These are phyloP conservation scores for Acropternis orthonyx DNA, from an alignment of 2,797 vertebrate genomes.

Conservation along the genomic window DNA sequence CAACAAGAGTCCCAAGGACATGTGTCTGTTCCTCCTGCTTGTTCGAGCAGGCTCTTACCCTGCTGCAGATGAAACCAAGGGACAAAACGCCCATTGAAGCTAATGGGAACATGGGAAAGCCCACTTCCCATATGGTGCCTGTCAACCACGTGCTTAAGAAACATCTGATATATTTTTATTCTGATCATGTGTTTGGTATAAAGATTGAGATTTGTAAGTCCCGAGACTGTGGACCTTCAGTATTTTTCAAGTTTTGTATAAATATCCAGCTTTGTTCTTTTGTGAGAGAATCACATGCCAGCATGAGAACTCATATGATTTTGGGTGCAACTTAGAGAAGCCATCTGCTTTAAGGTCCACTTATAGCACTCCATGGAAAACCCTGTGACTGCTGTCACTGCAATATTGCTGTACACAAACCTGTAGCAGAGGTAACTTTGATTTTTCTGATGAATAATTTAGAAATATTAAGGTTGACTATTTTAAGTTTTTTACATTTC, in stretches of 20 bases:
- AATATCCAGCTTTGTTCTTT: conserved; percentile 51
- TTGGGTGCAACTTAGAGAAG: background rate
- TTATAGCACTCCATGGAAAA: background rate
- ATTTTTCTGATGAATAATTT: conserved; percentile 42
- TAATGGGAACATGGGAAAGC: conserved; percentile 14
- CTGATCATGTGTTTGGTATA: conserved; percentile 4
- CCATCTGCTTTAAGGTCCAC: conserved; percentile 8
- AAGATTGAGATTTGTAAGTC: conserved; percentile 16
- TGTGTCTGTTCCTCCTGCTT: rapidly evolving
- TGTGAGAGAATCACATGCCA: background rate
- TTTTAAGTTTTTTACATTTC: background rate
- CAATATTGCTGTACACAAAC: background rate
- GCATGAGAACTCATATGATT: conserved; percentile 17
- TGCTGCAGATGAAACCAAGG: background rate
- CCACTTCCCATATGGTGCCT: conserved; percentile 70
- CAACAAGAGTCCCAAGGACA: background rate
- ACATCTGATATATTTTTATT: conserved; percentile 53
- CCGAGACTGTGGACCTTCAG: conserved; percentile 5
- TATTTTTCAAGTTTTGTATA: conserved; percentile 26
- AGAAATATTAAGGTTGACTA: background rate
- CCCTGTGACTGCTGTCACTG: background rate
- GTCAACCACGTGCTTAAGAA: conserved; percentile 59
- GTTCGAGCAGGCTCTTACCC: background rate
- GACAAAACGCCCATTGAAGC: conserved; percentile 1
- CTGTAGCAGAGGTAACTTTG: conserved; percentile 1